Conservation (phyloP, 2,888 invertebrate species). For the Notodonta ziczac region DNA sequence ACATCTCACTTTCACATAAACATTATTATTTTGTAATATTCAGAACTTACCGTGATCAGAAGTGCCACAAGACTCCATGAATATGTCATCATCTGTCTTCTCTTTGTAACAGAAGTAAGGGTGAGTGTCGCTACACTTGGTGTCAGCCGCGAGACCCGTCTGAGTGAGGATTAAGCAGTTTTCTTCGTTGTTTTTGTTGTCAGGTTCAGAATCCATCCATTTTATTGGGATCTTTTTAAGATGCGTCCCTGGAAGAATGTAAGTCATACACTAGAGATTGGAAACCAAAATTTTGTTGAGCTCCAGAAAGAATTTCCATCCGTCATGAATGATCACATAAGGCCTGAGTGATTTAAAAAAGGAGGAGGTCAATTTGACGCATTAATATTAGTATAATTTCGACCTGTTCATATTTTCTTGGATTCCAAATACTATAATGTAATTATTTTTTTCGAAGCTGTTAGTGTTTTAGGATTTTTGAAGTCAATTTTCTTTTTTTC, state of each 20-base stretch:
- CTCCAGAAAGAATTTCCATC: background rate
- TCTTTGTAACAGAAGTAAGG: constrained; percentile 47
- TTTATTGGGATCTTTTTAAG: constrained; percentile 36
- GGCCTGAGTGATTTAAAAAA: no score
- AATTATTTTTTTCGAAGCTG: no score
- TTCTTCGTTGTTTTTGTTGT: constrained; percentile 40
- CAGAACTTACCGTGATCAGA: constrained; percentile 35
- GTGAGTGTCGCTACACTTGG: constrained; percentile 37
- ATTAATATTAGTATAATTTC: no score
- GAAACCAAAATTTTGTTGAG: background rate
- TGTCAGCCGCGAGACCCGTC: constrained; percentile 42
- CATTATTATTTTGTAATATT: background rate
- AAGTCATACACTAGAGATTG: no score
- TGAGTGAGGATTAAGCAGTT: constrained; percentile 42
- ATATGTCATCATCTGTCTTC: constrained; percentile 24
- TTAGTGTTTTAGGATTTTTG: no score
- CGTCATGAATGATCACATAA: no score
- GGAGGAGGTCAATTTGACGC: no score
- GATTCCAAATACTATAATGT: no score
- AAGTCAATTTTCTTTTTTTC: no score
- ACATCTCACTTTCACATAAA: no score
- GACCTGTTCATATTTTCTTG: no score
- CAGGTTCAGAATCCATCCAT: constrained; percentile 46
- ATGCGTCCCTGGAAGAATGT: constrained; percentile 38
- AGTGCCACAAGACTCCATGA: constrained; percentile 37